These are phyloP conservation scores for Semnornis frantzii DNA, from an alignment of 2,113 vertebrate genomes.

Conservation along the genomic window DNA sequence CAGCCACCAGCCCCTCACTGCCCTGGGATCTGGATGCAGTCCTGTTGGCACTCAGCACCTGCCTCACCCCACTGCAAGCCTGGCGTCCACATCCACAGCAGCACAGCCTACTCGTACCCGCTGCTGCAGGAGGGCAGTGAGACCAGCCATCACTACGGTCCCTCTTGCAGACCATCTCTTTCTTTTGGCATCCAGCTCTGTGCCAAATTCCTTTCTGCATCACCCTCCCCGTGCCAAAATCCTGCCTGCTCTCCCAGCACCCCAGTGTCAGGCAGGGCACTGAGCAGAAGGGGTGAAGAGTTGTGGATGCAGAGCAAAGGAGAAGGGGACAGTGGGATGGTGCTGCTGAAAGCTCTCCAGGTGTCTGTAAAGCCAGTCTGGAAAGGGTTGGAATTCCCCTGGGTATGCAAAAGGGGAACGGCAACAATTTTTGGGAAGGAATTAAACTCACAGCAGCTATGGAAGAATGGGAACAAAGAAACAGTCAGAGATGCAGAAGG, in stretches of 20 bases:
- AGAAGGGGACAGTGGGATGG: accelerated
- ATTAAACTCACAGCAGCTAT: accelerated
- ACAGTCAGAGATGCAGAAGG: neutral
- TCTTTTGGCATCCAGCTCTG: accelerated
- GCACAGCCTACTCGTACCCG: accelerated
- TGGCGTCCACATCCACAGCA: neutral
- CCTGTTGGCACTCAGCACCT: neutral
- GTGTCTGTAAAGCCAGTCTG: neutral
- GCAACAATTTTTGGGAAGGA: neutral
- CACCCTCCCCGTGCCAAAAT: neutral
- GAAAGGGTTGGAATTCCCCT: neutral
- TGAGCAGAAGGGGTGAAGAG: neutral
- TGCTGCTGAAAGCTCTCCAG: neutral
- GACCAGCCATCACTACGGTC: accelerated
- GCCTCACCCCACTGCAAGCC: accelerated
- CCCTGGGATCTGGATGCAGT: neutral
- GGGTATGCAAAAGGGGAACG: neutral
- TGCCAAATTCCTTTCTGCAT: neutral
- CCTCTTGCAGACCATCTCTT: neutral
- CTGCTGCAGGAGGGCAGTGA: accelerated
- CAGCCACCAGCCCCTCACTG: neutral
- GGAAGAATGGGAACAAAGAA: neutral
- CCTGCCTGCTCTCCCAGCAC: neutral
- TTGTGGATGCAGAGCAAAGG: neutral
- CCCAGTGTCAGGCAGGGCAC: neutral